Conservation (phyloP, 2,888 invertebrate genomes). For the Hirtodrosophila alboralis region DNA sequence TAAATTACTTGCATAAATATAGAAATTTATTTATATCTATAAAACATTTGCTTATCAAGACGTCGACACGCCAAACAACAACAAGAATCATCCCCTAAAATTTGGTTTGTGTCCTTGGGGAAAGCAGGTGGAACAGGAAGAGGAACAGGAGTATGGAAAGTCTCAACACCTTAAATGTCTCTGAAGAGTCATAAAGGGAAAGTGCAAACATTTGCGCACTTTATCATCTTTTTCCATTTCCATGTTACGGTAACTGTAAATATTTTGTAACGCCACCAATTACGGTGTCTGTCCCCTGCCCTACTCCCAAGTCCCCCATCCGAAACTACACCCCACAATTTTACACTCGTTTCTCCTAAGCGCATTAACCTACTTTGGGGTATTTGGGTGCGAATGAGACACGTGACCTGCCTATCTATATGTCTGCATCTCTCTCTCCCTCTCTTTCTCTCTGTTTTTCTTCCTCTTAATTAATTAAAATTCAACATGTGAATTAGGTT, state of each 20-base stretch:
- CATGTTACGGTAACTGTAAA: constrained; percentile 72
- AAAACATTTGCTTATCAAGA: constrained; percentile 61
- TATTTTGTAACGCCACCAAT: constrained; percentile 79
- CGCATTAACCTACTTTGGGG: constrained; percentile 71
- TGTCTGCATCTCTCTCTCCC: constrained; percentile 8
- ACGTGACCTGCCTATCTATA: constrained; percentile 50
- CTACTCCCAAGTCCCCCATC: not conserved
- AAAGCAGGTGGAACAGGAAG: not conserved
- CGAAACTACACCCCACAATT: not conserved
- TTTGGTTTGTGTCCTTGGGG: not conserved
- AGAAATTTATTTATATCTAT: constrained; percentile 39
- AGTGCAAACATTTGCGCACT: constrained; percentile 81
- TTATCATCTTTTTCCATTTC: constrained; percentile 78
- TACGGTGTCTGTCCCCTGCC: constrained; percentile 54
- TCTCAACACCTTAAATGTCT: constrained; percentile 63
- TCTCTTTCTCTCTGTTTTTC: constrained; percentile 18
- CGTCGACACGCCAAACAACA: constrained; percentile 54
- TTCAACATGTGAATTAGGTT: constrained; percentile 78
- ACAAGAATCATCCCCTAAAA: too few relatives aligned
- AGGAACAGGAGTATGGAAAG: too few relatives aligned
- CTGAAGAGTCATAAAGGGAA: constrained; percentile 77
- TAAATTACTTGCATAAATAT: constrained; percentile 46
- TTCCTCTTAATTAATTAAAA: constrained; percentile 76
- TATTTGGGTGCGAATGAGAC: constrained; percentile 37
- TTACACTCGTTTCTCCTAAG: constrained; percentile 25